Conservation (phyloP, 2,113 vertebrate genomes). For the Syrrhaptes paradoxus region DNA sequence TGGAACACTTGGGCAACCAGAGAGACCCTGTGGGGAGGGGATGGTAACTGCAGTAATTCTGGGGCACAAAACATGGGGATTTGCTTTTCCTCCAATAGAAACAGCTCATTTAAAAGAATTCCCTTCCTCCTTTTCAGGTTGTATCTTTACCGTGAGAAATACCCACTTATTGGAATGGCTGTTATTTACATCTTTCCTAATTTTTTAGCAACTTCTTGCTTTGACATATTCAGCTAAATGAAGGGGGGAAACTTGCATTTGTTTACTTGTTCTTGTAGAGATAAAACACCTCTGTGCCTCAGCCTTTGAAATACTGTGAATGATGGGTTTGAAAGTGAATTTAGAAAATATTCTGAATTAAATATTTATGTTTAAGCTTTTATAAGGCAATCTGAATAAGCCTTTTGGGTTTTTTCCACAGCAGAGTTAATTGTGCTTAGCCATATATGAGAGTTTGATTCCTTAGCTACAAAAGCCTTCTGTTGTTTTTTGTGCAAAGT, state of each 20-base stretch:
- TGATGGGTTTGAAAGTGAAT: constrained; percentile 58
- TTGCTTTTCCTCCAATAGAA: not conserved
- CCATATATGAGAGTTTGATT: constrained; percentile 1
- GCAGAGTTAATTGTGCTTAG: constrained; percentile 44
- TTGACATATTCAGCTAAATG: constrained; percentile 52
- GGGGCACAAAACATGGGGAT: not conserved
- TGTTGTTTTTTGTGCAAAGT: not conserved
- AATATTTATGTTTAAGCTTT: constrained; percentile 71
- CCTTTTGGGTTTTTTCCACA: constrained; percentile 52
- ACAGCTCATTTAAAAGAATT: not conserved
- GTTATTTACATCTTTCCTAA: constrained; percentile 17
- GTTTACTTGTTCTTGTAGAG: constrained; percentile 59
- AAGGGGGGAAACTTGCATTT: constrained; percentile 54
- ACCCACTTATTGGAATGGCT: not conserved
- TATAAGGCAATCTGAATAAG: constrained; percentile 53
- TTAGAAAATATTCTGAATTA: constrained; percentile 66
- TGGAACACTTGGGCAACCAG: not conserved
- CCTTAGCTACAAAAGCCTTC: not conserved
- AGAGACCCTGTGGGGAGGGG: not conserved
- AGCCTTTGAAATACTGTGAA: constrained; percentile 65
- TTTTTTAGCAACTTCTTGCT: constrained; percentile 28
- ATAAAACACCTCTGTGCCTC: constrained; percentile 62
- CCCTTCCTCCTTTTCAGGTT: not conserved
- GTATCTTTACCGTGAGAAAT: not conserved
- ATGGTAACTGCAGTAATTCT: not conserved